Conservation (phyloP, 2,113 vertebrate genomes). For the Lophura nycthemera region DNA sequence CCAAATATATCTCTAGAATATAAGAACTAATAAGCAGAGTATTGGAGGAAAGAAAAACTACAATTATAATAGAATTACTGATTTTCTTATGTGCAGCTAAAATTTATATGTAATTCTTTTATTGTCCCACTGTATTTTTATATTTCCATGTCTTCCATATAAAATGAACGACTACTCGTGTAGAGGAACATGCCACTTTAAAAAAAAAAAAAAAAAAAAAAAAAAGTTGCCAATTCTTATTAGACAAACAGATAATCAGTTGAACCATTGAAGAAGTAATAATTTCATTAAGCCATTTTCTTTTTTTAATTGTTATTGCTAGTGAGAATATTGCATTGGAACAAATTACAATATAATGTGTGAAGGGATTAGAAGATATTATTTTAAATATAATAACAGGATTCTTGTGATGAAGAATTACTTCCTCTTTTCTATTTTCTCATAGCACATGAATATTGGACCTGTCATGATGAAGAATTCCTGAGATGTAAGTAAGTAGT, state of each 20-base stretch:
- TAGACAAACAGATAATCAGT: background rate
- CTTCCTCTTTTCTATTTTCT: background rate
- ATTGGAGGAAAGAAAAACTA: background rate
- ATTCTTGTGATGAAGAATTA: background rate
- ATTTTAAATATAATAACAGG: background rate
- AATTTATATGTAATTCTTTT: background rate
- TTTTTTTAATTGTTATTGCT: background rate
- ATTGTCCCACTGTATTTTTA: background rate
- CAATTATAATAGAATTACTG: background rate
- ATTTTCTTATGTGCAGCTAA: background rate
- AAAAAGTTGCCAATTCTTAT: background rate
- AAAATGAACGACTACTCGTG: background rate
- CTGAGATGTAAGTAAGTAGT: background rate
- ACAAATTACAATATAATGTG: background rate
- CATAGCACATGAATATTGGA: background rate
- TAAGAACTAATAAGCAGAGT: background rate
- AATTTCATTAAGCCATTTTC: background rate
- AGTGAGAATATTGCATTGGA: rapidly evolving
- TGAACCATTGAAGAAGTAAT: background rate
- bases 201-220: background rate
- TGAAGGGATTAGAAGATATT: background rate
- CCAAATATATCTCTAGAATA: background rate
- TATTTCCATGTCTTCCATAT: background rate
- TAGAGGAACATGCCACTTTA: background rate
- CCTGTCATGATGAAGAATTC: background rate